Evolutionary conservation across 2,888 invertebrate species (phyloP), one percentile per base, ranked within the genome.

Genomic region (Teleiodes luculella): DNA sequence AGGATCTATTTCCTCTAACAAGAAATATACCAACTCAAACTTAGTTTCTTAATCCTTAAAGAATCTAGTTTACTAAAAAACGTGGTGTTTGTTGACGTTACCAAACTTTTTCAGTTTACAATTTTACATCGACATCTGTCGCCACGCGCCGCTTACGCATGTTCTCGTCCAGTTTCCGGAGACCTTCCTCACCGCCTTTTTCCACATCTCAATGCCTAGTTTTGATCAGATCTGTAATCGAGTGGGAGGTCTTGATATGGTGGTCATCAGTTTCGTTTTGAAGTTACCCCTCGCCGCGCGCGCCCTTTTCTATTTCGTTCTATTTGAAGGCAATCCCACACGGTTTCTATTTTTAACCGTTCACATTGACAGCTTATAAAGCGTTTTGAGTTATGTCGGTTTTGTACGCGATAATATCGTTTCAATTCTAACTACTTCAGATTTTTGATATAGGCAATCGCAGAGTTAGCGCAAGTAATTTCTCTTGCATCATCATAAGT

Each of bases 41-140:
- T 7, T 11, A 20, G 11, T 20, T 1, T 13, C 36, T 31, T n/a
- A 11, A 1, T 35, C n/a, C 10, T 6, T 4, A 41, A 41, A 18
- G 18, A 8, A 41, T 11, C 2, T 41, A 4, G 11, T 18, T 7
- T 18, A 16, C 39, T 18, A 18, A 20, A 41, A 18, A 41, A 18
- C 39, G 18, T 10, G 39, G 55, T 81, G 74, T 68, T 57, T 81
- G 74, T 68, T 57, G 66, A 68, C 83, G 54, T 63, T 85, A 82
- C 82, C 49, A 47, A 64, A 66, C 62, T 80, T 84, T 85, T 83
- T 83, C 74, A 78, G 82, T 84, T 79, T 79, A 83, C 77, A 74
- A 78, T 82, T 84, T 79, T 79, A 83, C 77, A 74, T 76, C 72
- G 78, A 81, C 86, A 86, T 87, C 85, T 86, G 87, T 87, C 86